Base-by-base conservation (phyloP, 1,140 invertebrate genomes). In the Cotesia chilonis region DNA sequence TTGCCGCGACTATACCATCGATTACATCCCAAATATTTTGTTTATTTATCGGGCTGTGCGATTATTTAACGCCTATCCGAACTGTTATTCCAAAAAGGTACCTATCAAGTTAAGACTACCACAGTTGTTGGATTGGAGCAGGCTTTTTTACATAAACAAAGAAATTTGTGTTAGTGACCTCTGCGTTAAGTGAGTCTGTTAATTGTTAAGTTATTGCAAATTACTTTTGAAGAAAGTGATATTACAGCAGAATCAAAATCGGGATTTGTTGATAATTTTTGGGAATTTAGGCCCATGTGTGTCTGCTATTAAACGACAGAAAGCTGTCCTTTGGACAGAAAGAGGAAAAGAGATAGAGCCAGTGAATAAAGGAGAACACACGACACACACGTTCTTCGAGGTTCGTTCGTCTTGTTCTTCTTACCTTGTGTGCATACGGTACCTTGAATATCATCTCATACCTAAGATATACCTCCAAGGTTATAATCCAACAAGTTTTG, bases 401-500 rank as follows among this genome's bases (percentile, higher is more conserved):
- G 54, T 55, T 55, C 54, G 47, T 55, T n/a, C 17, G 54, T 14
- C 17, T 14, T 20, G 14, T 55, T 55, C 54, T 55, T 20, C 17
- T 55, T 55, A 55, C 12, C 17, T 55, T 55, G 17, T 55, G 37
- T 65, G 63, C 37, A 65, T 65, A 65, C 63, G 63, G 63, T 65
- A 65, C 63, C 63, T 65, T 65, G 36, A 65, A 65, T 65, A n/a
- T 47, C 38, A 41, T 54, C 28, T 37, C 41, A 52, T 52, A 28
- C 47, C 14, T 51, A 14, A 51, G 54, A 55, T 47, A 55, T 55
- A 55, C 54, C 12, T 55, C n/a, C 54, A 55, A 47, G 41, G 41
- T 47, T 47, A 47, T 47, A 47, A 47, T 47, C 6, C 41, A 47
- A 47, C 41, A 47, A 47, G 41, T 47, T 47, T 47, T 47, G 6